phyloP scores from a whole-genome alignment of 2,888 invertebrate genomes.

The Tubulanus polymorphus region DNA sequence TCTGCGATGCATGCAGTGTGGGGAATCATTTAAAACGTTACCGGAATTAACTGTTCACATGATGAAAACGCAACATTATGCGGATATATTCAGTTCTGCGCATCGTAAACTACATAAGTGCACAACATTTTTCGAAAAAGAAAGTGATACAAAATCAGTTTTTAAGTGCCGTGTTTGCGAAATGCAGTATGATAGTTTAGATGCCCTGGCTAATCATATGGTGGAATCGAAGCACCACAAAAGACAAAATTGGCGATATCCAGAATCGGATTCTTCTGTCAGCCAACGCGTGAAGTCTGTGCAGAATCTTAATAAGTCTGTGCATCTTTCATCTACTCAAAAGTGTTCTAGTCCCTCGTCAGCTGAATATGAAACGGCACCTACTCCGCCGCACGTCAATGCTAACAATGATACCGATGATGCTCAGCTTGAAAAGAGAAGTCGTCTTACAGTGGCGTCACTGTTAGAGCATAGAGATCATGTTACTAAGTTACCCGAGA shows the following conservation, averaged over 20 bases:
- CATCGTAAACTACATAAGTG: constrained; percentile 42
- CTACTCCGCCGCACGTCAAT: no score
- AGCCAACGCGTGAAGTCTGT: constrained; percentile 4
- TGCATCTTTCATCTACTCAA: no score
- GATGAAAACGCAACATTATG: constrained; percentile 97
- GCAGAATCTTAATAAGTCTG: background rate
- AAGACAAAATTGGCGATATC: constrained; percentile 63
- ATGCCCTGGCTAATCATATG: constrained; percentile 96
- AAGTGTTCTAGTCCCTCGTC: no score
- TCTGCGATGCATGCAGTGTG: constrained; percentile 98
- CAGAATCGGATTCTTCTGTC: background rate
- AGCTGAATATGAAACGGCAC: no score
- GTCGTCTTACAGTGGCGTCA: no score
- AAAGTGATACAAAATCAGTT: constrained; percentile 57
- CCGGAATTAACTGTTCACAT: constrained; percentile 98
- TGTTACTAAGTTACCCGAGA: background rate
- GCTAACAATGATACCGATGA: no score
- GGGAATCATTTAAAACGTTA: constrained; percentile 91
- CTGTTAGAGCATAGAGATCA: background rate
- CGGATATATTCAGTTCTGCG: constrained; percentile 82
- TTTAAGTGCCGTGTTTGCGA: constrained; percentile 96
- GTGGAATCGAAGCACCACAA: constrained; percentile 96
- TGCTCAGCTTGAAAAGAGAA: no score
- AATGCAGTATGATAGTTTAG: constrained; percentile 89
- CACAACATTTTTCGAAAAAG: constrained; percentile 42